Percentiles rank a stretch among this genome's conserved stretches.
These are phyloP conservation scores for Felis chaus DNA, from an alignment of 2,113 vertebrate species.

Conservation along the genomic window DNA sequence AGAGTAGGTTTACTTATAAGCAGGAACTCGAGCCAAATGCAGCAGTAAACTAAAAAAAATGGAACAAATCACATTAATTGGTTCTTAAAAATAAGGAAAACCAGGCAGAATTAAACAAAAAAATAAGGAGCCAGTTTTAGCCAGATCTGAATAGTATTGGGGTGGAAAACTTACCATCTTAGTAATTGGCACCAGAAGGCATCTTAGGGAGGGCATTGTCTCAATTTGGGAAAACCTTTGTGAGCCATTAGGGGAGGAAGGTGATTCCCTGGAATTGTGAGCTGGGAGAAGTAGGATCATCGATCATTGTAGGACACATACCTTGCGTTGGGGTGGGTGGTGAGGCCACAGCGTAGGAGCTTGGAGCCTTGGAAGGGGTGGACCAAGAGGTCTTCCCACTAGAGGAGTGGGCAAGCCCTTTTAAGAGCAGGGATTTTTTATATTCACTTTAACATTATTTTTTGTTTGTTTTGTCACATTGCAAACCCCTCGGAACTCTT, in stretches of 20 bases:
- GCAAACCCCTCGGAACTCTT: not conserved
- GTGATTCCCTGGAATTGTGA: not conserved
- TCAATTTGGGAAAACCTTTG: not conserved
- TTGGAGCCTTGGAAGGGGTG: not conserved
- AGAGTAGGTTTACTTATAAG: conserved; percentile 59
- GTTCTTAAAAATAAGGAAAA: conserved; percentile 46
- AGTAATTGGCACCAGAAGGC: not conserved
- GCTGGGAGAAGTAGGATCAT: not conserved
- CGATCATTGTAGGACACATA: not conserved
- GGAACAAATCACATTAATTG: conserved; percentile 41
- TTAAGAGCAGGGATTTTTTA: not conserved
- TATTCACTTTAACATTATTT: not conserved
- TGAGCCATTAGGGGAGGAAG: not conserved
- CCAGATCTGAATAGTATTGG: not conserved
- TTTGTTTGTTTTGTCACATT: not conserved
- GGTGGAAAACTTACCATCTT: not conserved
- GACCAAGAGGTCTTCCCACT: not conserved
- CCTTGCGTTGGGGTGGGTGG: not conserved
- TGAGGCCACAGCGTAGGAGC: not conserved
- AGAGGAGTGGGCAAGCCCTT: not conserved
- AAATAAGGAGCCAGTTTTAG: conserved; percentile 21
- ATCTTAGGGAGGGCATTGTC: not conserved
- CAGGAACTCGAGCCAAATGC: conserved; percentile 37
- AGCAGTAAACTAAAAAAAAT: conserved; percentile 44
- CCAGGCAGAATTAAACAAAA: not conserved